Conservation (phyloP, 1,140 invertebrate genomes). For the Drosophila teissieri region DNA sequence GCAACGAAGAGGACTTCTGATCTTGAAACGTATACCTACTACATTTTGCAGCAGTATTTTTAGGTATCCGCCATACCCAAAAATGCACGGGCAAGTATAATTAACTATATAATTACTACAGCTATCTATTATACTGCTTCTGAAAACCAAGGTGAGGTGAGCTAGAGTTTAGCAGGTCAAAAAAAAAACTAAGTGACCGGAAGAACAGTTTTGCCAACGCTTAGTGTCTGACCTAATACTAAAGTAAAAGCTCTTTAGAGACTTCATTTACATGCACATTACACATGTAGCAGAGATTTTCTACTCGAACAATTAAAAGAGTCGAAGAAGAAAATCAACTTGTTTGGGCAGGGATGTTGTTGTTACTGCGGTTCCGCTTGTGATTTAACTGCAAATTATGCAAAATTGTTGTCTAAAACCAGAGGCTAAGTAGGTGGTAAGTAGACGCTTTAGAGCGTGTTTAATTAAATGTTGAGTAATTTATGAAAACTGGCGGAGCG, state of each 20-base stretch:
- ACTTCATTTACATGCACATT: constrained; percentile 59
- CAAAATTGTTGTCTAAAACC: constrained; percentile 81
- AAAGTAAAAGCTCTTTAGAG: constrained; percentile 6
- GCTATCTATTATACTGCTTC: too few relatives aligned
- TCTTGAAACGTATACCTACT: too few relatives aligned
- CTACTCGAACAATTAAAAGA: constrained; percentile 52
- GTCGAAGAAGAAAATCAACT: constrained; percentile 61
- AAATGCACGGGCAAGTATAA: too few relatives aligned
- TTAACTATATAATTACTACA: too few relatives aligned
- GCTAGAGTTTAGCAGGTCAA: constrained; percentile 2
- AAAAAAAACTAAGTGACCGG: constrained; percentile 9
- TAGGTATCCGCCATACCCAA: too few relatives aligned
- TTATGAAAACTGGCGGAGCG: constrained; percentile 62
- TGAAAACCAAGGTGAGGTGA: too few relatives aligned
- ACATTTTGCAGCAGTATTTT: too few relatives aligned
- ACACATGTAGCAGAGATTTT: constrained; percentile 56
- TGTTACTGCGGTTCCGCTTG: constrained; percentile 31
- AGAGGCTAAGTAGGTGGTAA: constrained; percentile 81
- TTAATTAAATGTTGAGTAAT: constrained; percentile 83
- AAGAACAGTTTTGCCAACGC: constrained; percentile 28
- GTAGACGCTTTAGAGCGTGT: constrained; percentile 81
- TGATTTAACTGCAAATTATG: constrained; percentile 80
- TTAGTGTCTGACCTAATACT: constrained; percentile 23
- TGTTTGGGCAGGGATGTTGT: constrained; percentile 26
- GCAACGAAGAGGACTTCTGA: too few relatives aligned